Evolutionary conservation across 92 coral and sea anemone species (phyloP).

Genomic region (Isaurus tuberculatus): DNA sequence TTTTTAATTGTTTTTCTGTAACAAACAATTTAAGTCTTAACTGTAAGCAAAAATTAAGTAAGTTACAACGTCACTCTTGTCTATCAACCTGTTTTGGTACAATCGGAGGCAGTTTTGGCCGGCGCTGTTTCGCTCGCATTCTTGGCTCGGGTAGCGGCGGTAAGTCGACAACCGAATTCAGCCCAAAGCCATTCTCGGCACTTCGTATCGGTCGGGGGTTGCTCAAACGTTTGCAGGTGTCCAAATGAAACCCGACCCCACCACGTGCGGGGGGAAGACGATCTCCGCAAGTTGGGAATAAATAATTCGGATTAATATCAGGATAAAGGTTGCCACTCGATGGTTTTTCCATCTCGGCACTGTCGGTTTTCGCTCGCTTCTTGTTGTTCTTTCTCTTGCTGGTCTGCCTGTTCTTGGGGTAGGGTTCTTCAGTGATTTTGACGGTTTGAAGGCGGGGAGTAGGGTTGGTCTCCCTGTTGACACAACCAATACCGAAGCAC

Average conservation of each 20-base stretch:
- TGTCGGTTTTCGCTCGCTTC: slow-evolving; percentile 33
- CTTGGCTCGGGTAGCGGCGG: slow-evolving; percentile 37
- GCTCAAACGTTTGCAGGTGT: slow-evolving; percentile 1
- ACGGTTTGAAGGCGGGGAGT: slow-evolving; percentile 25
- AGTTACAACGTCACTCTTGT: slow-evolving; percentile 7
- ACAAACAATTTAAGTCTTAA: too few relatives aligned
- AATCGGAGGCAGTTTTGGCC: slow-evolving; percentile 37
- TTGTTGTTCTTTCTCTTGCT: slow-evolving; percentile 36
- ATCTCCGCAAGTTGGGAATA: slow-evolving; percentile 37
- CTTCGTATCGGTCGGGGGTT: slow-evolving; percentile 39
- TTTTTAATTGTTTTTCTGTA: too few relatives aligned
- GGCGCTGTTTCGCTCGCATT: slow-evolving; percentile 9
- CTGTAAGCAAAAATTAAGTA: background rate
- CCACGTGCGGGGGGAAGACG: slow-evolving; percentile 22
- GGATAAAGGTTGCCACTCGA: slow-evolving; percentile 16
- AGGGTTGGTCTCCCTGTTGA: slow-evolving; percentile 46
- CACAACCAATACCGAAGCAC: slow-evolving; percentile 38
- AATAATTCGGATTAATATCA: slow-evolving; percentile 18
- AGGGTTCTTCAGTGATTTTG: slow-evolving; percentile 28
- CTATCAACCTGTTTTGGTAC: slow-evolving; percentile 38
- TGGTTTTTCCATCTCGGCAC: slow-evolving; percentile 8
- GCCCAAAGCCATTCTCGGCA: slow-evolving; percentile 25
- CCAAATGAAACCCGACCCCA: slow-evolving; percentile 23
- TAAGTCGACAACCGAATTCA: slow-evolving; percentile 33
- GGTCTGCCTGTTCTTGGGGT: slow-evolving; percentile 35